phyloP scores from a whole-genome alignment of 2,797 vertebrate genomes.

The Luscinia megarhynchos region DNA sequence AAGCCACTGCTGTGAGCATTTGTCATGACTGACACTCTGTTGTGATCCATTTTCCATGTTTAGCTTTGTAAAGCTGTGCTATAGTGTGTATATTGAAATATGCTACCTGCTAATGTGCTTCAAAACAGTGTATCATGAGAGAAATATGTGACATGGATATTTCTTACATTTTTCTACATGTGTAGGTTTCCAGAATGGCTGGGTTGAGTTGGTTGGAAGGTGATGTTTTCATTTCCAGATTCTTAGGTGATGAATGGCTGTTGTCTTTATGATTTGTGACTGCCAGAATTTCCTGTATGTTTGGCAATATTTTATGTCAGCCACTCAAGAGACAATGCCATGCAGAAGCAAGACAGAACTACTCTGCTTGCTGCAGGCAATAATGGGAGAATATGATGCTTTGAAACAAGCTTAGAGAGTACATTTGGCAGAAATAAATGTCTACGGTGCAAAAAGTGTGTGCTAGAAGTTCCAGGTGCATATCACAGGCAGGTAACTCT shows the following conservation, averaged over 20 bases:
- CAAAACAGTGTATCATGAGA: background rate
- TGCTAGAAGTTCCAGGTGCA: background rate
- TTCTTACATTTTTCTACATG: background rate
- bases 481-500: background rate
- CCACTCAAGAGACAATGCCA: background rate
- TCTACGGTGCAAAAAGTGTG: background rate
- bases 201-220: background rate
- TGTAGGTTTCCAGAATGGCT: background rate
- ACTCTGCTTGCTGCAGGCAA: background rate
- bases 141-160: background rate
- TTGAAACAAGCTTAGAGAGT: background rate
- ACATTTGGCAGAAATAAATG: background rate
- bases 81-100: background rate
- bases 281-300: background rate
- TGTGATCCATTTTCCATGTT: background rate
- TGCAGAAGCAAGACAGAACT: background rate
- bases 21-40: background rate
- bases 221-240: background rate
- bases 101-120: background rate
- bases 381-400: background rate
- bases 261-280: background rate
- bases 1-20: background rate
- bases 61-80: background rate
- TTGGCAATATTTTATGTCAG: background rate
- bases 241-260: background rate